These are phyloP conservation scores for Phragmatobia fuliginosa DNA, from an alignment of 2,888 invertebrate species.

Conservation along the genomic window DNA sequence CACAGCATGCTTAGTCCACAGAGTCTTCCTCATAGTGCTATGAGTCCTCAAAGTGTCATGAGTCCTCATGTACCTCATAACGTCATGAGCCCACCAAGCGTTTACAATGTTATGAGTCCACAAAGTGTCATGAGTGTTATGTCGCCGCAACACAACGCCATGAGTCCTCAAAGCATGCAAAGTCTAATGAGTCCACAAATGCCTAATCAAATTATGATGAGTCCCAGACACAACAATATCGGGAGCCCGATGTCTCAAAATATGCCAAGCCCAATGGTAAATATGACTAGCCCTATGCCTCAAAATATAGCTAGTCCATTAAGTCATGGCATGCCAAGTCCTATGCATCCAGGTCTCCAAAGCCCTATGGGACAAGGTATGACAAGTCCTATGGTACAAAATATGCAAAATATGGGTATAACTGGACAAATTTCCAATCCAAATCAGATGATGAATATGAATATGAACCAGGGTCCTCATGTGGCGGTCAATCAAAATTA, in stretches of 20 bases:
- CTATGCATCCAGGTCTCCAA: constrained; percentile 78
- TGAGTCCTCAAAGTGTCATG: constrained; percentile 82
- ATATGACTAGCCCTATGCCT: constrained; percentile 71
- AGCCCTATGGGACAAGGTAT: constrained; percentile 80
- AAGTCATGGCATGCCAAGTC: constrained; percentile 81
- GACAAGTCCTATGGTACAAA: constrained; percentile 79
- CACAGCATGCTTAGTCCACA: constrained; percentile 82
- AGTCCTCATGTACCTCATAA: constrained; percentile 75
- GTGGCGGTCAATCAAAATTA: constrained; percentile 64
- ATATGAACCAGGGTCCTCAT: constrained; percentile 62
- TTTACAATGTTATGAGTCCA: constrained; percentile 82
- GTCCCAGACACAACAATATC: constrained; percentile 75
- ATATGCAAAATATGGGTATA: constrained; percentile 76
- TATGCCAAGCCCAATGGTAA: constrained; percentile 73
- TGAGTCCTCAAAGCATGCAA: constrained; percentile 83
- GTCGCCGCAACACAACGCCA: constrained; percentile 81
- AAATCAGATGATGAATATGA: constrained; percentile 71
- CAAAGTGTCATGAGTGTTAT: constrained; percentile 84
- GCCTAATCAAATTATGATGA: constrained; percentile 82
- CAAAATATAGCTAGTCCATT: constrained; percentile 74
- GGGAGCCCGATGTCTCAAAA: constrained; percentile 78
- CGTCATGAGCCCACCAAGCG: constrained; percentile 81
- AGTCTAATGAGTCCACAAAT: constrained; percentile 82
- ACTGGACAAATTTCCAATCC: constrained; percentile 68
- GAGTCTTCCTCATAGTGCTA: constrained; percentile 79